phyloP scores from a whole-genome alignment of 2,888 invertebrate species.

The Atrina japonica region DNA sequence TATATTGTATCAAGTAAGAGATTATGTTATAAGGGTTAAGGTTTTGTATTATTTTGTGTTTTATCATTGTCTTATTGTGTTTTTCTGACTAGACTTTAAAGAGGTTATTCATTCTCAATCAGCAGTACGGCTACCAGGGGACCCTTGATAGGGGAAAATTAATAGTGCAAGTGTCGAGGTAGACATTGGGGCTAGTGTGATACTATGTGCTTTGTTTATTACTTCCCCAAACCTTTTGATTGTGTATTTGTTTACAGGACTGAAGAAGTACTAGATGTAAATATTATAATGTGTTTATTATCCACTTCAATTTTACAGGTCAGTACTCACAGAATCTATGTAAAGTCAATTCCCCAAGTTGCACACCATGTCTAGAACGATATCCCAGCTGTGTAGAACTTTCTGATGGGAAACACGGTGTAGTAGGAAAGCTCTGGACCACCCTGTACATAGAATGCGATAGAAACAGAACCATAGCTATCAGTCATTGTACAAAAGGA shows the following conservation, averaged over 20 bases:
- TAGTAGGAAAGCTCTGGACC: slow-evolving; percentile 57
- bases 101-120: too few relatives aligned
- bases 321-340: slow-evolving; percentile 56
- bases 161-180: not conserved
- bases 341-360: slow-evolving; percentile 42
- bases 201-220: not conserved
- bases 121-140: too few relatives aligned
- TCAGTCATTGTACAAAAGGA: slow-evolving; percentile 52
- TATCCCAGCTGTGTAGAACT: slow-evolving; percentile 61
- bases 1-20: too few relatives aligned
- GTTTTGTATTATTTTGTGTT: too few relatives aligned
- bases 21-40: too few relatives aligned
- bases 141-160: too few relatives aligned
- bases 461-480: slow-evolving; percentile 59
- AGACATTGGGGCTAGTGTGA: not conserved
- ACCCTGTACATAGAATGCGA: slow-evolving; percentile 62
- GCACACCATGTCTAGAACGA: slow-evolving; percentile 56
- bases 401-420: slow-evolving; percentile 56
- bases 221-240: not conserved
- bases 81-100: too few relatives aligned
- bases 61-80: too few relatives aligned
- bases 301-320: slow-evolving; percentile 45
- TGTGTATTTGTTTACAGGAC: not conserved
- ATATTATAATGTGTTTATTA: too few relatives aligned
- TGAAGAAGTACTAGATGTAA: too few relatives aligned